Evolutionary conservation across 2,113 vertebrate species (phyloP), one percentile per base, ranked within the genome.

Genomic region (Megaptera novaeangliae): DNA sequence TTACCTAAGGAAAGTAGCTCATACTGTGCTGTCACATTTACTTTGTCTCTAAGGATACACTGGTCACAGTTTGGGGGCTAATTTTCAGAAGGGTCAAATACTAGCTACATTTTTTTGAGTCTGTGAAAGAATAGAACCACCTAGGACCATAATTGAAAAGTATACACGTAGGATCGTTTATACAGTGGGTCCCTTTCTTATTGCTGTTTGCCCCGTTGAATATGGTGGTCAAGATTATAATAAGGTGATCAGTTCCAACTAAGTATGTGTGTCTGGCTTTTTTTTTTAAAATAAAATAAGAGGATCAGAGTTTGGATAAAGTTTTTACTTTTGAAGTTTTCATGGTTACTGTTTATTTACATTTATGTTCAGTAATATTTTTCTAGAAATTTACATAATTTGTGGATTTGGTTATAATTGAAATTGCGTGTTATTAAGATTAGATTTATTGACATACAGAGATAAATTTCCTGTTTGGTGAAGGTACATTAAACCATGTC

Each of bases 1-100:
- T 78, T 87, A 95, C 25, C 36, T 87, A 41, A 81, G 57, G 75
- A 44, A 85, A 77, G 3, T 86, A 41, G 44, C 46, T 91, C 36
- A 72, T 23, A 39, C 59, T 82, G 31, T 46, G 18, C 8, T 52
- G 15, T 92, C 18, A 71, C 34, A 77, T 78, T 75, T 10, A 20
- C 61, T 31, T 63, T 86, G 29, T 81, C n/a, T 87, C 92, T 92
- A 3, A 49, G 34, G 71, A 41, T 74, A n/a, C 46, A 12, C 14
- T 72, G 39, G 44, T 94, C 31, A 90, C 9, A 75, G 1, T 86
- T 92, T 95, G 3, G 39, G 15, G 44, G 13, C 15, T 88, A 39
- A 63, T 92, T 89, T 91, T 96, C 18, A 91, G 20, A 91, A 96
- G 23, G 34, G 13, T 36, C 39, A 94, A 83, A 96, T 71, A 87